A percentile compares a stretch with the other conserved stretches of the same genome.
Evolutionary conservation across 2,113 vertebrate species (phyloP).

Genomic region (Chitala chitala): DNA sequence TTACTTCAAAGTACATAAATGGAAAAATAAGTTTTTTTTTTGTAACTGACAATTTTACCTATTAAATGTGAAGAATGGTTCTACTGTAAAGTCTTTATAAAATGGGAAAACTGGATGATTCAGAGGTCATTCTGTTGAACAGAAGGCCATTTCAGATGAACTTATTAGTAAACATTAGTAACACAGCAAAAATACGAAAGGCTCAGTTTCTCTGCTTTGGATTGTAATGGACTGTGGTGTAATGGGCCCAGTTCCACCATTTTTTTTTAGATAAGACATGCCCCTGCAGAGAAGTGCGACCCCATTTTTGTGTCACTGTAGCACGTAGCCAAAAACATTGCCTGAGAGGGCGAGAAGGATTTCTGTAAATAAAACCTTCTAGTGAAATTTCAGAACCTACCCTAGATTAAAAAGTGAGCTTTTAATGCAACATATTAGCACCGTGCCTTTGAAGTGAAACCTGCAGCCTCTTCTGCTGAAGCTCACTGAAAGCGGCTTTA

Average conservation of each 20-base stretch:
- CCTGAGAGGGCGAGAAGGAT: slow-evolving; percentile 24
- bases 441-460: slow-evolving; percentile 33
- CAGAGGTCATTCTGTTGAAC: slow-evolving; percentile 33
- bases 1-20: background rate
- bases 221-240: slow-evolving; percentile 52
- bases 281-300: slow-evolving; percentile 45
- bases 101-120: slow-evolving; percentile 29
- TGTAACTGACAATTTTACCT: too few relatives aligned
- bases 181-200: slow-evolving; percentile 41
- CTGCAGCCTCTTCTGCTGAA: slow-evolving; percentile 15
- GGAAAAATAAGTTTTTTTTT: too few relatives aligned
- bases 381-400: slow-evolving; percentile 24
- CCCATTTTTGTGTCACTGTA: slow-evolving; percentile 50
- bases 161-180: slow-evolving; percentile 42
- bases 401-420: slow-evolving; percentile 34
- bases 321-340: slow-evolving; percentile 44
- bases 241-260: slow-evolving; percentile 27
- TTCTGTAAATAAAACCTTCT: slow-evolving; percentile 20
- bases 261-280: slow-evolving; percentile 37
- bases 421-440: slow-evolving; percentile 17
- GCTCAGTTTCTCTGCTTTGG: slow-evolving; percentile 35
- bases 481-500: slow-evolving; percentile 1
- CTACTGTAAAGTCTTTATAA: too few relatives aligned
- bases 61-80: too few relatives aligned
- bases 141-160: slow-evolving; percentile 20